Evolutionary conservation across 2,888 invertebrate genomes (phyloP), one percentile per base, ranked within the genome.

Genomic region (Cheilosia vernalis): DNA sequence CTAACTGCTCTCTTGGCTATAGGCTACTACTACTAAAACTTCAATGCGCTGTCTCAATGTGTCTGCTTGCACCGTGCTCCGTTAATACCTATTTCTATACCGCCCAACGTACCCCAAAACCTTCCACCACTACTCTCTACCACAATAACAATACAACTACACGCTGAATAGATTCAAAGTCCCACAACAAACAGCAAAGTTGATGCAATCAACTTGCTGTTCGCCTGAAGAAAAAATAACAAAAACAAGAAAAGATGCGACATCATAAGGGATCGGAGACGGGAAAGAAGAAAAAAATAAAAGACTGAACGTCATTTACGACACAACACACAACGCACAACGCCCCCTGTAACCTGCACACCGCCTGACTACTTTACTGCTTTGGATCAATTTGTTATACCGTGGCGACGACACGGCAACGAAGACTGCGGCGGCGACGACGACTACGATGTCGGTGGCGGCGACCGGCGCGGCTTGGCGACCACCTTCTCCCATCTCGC

Each of bases 221-320:
- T 67, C 76, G 81, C 81, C 70, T 19, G 2, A 74, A 81, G 76
- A 85, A 76, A 81, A 81, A 90, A 89, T 88, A 90, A 89, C 88
- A 89, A 90, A 89, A 89, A 89, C 87, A 24, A 61, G 40, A 80
- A 60, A 40, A 17, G 42, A 19, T 13, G n/a, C 24, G 30, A 21
- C 21, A 37, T 37, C 37, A 37, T 37, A 37, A 27, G 15, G 51
- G 3, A 66, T 70, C 24, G 37, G 61, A 51, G 61, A 47, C 40
- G 13, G 24, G 67, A 10, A 40, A 15, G 47, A 21, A 13, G 63
- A 21, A 15, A 49, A 70, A 87, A 89, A 88, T 89, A 88, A 30
- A 89, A 89, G 79, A 19, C 74, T 70, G 51, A 84, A 76, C 64
- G 80, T 84, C 80, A 80, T 80, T 84, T 84, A 69, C 74, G 84